A percentile compares a stretch with the other conserved stretches of the same genome.
Evolutionary conservation across 1,140 invertebrate species (phyloP).

Genomic region (Adelges cooleyi): DNA sequence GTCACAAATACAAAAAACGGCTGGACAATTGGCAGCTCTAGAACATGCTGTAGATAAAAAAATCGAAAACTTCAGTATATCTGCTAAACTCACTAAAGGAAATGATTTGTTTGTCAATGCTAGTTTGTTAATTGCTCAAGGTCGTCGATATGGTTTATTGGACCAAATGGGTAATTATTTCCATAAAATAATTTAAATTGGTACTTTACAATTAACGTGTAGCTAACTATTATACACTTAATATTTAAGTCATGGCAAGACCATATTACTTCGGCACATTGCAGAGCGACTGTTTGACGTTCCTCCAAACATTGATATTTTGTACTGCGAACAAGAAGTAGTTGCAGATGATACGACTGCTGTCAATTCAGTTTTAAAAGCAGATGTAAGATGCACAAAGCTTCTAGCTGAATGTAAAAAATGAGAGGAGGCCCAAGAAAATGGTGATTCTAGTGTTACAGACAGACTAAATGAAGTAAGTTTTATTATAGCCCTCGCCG

Average conservation of each 20-base stretch:
- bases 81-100: conserved; percentile 89
- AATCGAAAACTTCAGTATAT: conserved; percentile 93
- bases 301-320: conserved; percentile 91
- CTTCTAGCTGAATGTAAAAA: conserved; percentile 73
- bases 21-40: conserved; percentile 66
- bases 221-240: neutral
- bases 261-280: conserved; percentile 91
- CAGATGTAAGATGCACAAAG: conserved; percentile 76
- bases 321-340: conserved; percentile 98
- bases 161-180: conserved; percentile 81
- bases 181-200: too few species aligned
- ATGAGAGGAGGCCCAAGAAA: conserved; percentile 57
- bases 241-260: conserved; percentile 79
- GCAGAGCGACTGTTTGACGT: conserved; percentile 78
- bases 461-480: conserved; percentile 70
- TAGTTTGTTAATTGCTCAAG: conserved; percentile 82
- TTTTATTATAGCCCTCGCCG: too few species aligned
- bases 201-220: too few species aligned
- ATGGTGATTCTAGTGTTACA: conserved; percentile 53
- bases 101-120: conserved; percentile 98
- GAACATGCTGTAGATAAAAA: conserved; percentile 97
- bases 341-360: conserved; percentile 83
- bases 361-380: conserved; percentile 83
- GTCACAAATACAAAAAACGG: conserved; percentile 81
- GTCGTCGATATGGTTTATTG: conserved; percentile 91